A percentile compares a stretch with the other conserved stretches of the same genome.
These are phyloP conservation scores for Pangasius larnaudii DNA, from an alignment of 2,797 vertebrate genomes.

Conservation along the genomic window DNA sequence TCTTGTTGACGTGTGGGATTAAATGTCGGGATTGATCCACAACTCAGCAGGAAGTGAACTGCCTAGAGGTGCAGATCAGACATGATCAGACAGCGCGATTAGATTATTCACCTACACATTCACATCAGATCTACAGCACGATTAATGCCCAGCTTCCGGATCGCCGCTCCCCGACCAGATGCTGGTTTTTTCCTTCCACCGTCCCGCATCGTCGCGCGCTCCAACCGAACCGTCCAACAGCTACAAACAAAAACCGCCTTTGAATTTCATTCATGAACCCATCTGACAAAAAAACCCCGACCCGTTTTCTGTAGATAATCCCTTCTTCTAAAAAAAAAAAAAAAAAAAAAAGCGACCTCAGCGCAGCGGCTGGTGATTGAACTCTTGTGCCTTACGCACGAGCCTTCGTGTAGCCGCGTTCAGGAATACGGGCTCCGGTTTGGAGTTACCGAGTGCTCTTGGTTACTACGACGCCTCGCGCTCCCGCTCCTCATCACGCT, in stretches of 20 bases:
- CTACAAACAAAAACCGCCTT: background rate
- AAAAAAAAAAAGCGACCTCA: background rate
- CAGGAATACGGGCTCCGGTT: constrained; percentile 55
- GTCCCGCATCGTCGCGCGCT: constrained; percentile 23
- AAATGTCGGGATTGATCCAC: constrained; percentile 3
- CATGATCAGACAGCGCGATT: background rate
- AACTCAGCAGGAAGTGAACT: constrained; percentile 15
- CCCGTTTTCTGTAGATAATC: constrained; percentile 43
- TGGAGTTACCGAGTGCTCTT: constrained; percentile 46
- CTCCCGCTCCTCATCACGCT: constrained; percentile 37
- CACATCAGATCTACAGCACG: constrained; percentile 19
- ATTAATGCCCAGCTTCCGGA: constrained; percentile 27
- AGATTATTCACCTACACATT: background rate
- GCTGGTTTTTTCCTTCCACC: constrained; percentile 3
- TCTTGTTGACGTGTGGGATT: constrained; percentile 11
- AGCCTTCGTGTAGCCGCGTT: constrained; percentile 50
- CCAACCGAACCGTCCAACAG: background rate
- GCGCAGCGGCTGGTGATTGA: constrained; percentile 42
- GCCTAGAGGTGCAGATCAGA: constrained; percentile 5
- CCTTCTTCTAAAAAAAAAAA: constrained; percentile 7
- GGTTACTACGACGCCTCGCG: constrained; percentile 63
- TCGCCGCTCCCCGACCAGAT: constrained; percentile 23
- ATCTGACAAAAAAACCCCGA: background rate
- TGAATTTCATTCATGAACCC: background rate
- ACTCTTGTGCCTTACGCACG: background rate